Evolutionary conservation across 2,113 vertebrate species (phyloP), one percentile per base, ranked within the genome.

Genomic region (Brachyhypopomus occidentalis): DNA sequence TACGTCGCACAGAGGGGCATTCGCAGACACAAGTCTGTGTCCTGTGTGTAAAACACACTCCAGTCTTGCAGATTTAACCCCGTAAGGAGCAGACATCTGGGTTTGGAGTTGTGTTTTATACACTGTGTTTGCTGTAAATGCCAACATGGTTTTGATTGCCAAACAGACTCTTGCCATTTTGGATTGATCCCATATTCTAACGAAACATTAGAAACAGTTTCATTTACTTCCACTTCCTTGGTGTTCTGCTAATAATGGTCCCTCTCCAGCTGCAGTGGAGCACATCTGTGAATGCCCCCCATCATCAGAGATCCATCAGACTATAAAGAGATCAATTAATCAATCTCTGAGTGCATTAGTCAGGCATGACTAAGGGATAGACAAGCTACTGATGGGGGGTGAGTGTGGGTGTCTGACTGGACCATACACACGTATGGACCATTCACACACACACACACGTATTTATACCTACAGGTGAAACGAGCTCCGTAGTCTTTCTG

Each of bases 291-390:
- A 12, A 66, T 75, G 3, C 23, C 75, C 72, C 78, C 81, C 45
- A 30, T 45, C 25, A 14, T 34, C 8, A 70, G 75, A 82, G 85
- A 88, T 87, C 85, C 77, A 84, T 91, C 88, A 78, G 85, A 81
- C 84, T 48, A 52, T 52, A 75, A 90, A 87, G 80, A 63, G 34
- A 30, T 70, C 36, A 5, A 75, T 76, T 58, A 83, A 71, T 78
- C 67, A 60, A 36, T 80, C 62, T 41, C 62, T 41, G 76, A 85
- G 69, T 85, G 17, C 83, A 83, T 84, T 81, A 84, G 71, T 45
- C 14, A 80, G 69, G 85, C 25, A 52, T 25, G 77, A 80, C 84
- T 87, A 92, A 91, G 88, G 85, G 84, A 90, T 90, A 85, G 70
- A 85, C 88, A 70, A 69, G 30, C 22, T 23, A 11, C 36, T 6